These are phyloP conservation scores for Tuberolachnus salignus DNA, from an alignment of 2,888 invertebrate genomes.

Conservation along the genomic window DNA sequence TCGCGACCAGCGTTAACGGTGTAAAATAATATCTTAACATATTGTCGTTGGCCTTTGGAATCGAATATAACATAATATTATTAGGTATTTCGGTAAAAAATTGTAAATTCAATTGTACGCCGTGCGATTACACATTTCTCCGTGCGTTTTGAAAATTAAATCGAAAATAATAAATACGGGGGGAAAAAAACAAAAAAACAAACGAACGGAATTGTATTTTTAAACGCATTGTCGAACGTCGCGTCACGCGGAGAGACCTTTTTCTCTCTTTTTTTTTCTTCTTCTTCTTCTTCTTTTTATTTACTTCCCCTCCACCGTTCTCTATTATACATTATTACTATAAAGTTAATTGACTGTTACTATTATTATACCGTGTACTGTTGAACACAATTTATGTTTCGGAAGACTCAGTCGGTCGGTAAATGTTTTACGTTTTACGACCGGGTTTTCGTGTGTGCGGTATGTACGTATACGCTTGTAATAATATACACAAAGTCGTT, in stretches of 20 bases:
- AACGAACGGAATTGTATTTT: background rate
- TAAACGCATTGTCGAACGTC: constrained; percentile 25
- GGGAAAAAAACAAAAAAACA: background rate
- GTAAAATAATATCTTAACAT: no score
- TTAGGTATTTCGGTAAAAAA: no score
- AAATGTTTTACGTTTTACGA: constrained; percentile 40
- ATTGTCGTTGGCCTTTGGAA: no score
- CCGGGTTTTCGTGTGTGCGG: constrained; percentile 7
- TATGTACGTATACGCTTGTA: no score
- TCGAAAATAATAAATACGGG: constrained; percentile 1
- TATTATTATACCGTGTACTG: background rate
- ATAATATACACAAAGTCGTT: constrained; percentile 25
- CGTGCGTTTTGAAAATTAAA: background rate
- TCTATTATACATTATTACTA: constrained; percentile 31
- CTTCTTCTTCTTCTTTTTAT: no score
- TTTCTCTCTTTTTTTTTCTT: no score
- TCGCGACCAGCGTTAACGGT: no score
- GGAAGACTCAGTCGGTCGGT: constrained; percentile 48
- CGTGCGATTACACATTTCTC: no score
- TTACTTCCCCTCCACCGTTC: background rate
- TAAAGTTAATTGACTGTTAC: constrained; percentile 45
- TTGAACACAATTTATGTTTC: constrained; percentile 48
- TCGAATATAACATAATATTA: no score
- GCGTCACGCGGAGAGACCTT: background rate
- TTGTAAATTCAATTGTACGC: no score